phyloP scores from a whole-genome alignment of 2,113 vertebrate genomes.

The Otus sunia region DNA sequence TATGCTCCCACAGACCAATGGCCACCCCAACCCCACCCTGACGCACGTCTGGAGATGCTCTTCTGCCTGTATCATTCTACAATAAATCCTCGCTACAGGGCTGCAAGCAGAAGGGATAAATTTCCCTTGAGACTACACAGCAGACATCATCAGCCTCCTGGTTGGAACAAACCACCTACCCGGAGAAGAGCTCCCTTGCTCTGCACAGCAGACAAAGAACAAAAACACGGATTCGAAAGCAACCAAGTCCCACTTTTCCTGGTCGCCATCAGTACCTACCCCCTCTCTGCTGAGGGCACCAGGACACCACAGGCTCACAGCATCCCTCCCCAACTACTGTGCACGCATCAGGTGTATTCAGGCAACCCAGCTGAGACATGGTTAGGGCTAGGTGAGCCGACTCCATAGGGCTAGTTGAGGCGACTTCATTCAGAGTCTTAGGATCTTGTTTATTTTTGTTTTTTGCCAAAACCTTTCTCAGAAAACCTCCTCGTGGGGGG shows the following conservation, averaged over 20 bases:
- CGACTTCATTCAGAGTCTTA: neutral
- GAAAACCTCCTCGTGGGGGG: neutral
- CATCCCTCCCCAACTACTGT: fast-evolving
- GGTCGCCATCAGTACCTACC: neutral
- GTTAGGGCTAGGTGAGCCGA: neutral
- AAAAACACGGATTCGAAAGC: neutral
- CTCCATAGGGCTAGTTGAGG: neutral
- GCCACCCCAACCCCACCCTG: fast-evolving
- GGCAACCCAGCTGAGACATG: neutral
- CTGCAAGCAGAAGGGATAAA: neutral
- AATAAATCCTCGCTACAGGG: neutral
- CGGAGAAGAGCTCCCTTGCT: neutral
- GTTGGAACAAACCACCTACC: neutral
- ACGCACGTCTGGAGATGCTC: neutral
- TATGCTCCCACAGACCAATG: neutral
- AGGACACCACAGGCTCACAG: neutral
- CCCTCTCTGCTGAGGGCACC: neutral
- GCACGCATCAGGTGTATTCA: fast-evolving
- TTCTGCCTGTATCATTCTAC: neutral
- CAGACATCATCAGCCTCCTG: neutral
- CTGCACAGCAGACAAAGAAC: neutral
- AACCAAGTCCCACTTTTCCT: neutral
- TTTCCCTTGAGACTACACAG: neutral
- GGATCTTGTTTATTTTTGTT: neutral
- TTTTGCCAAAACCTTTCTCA: neutral